Evolutionary conservation across 2,888 invertebrate genomes (phyloP).

Genomic region (Odontocolon sp.): DNA sequence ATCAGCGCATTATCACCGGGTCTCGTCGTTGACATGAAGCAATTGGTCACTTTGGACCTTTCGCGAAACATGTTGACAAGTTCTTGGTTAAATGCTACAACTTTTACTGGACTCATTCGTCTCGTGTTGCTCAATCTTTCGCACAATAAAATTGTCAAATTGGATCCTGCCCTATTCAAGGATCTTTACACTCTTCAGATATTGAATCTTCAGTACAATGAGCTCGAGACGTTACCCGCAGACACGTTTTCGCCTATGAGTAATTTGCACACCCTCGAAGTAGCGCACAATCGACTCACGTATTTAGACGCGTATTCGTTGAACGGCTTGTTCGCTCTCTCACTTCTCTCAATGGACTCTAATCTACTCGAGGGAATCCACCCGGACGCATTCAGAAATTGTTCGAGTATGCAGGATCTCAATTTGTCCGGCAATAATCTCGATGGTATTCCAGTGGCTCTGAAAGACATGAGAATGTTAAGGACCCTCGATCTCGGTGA

Average conservation of each 20-base stretch:
- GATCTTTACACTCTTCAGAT: constrained; percentile 95
- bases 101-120: constrained; percentile 93
- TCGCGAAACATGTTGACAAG: constrained; percentile 93
- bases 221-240: constrained; percentile 91
- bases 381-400: constrained; percentile 94
- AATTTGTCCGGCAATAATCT: constrained; percentile 94
- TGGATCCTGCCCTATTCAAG: constrained; percentile 92
- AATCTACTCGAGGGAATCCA: constrained; percentile 92
- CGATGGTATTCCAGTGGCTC: constrained; percentile 89
- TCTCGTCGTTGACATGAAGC: constrained; percentile 92
- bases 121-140: constrained; percentile 93
- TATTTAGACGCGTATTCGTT: constrained; percentile 93
- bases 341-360: constrained; percentile 92
- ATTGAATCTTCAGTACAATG: constrained; percentile 92
- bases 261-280: constrained; percentile 93
- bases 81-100: constrained; percentile 92
- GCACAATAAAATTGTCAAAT: constrained; percentile 90
- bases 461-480: constrained; percentile 92
- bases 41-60: constrained; percentile 92
- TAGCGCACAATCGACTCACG: constrained; percentile 93
- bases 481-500: constrained; percentile 95
- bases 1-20: constrained; percentile 92
- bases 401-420: constrained; percentile 94
- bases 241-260: constrained; percentile 96
- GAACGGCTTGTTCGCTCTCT: constrained; percentile 93